Base-by-base conservation (phyloP, 2,113 vertebrate genomes). In the Lynx canadensis region DNA sequence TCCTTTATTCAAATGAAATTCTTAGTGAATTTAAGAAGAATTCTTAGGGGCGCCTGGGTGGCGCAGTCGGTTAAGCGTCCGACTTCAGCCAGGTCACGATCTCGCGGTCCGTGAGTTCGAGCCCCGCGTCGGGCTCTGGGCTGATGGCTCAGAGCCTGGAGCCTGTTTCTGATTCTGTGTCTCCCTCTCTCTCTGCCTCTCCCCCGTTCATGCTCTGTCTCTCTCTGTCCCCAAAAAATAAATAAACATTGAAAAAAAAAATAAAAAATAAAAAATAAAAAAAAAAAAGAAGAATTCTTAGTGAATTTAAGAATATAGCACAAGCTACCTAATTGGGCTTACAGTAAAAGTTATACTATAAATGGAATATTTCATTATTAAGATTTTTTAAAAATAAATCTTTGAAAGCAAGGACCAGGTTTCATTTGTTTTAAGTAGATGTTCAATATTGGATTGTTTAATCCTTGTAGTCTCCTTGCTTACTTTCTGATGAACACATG, bases 361-460 rank as follows among this genome's bases (percentile, higher is more conserved):
- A 74, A 55, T 96, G 50, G 76, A 87, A 60, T 50, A 82, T 84
- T 74, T 96, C 8, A 50, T 0, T 89, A n/a, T 86, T 95, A 83
- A 93, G 41, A 60, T 94, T 91, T 96, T 73, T 92, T 89, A 68
- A 91, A 93, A 96, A 88, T 94, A 85, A 92, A 68, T 95, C 38
- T 38, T 97, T 96, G 68, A 94, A 93, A 96, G 55, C 27, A 92
- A 15, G 38, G 55, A 79, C 6, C 73, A 79, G 79, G 27, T 88
- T 87, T 97, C 23, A 95, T 87, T 92, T 14, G 19, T 87, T 96
- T 84, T 69, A 92, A 94, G 82, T 83, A 74, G 55, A 2, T 90
- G 18, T 31, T 65, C 52, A 60, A 0, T 90, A 16, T 83, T 71
- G 95, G 41, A 81, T 71, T 84, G 5, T 48, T 87, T 81, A 94